A percentile compares a stretch with the other conserved stretches of the same genome.
Conservation (phyloP, 2,888 invertebrate species). For the Hipparchia sbordonii region DNA sequence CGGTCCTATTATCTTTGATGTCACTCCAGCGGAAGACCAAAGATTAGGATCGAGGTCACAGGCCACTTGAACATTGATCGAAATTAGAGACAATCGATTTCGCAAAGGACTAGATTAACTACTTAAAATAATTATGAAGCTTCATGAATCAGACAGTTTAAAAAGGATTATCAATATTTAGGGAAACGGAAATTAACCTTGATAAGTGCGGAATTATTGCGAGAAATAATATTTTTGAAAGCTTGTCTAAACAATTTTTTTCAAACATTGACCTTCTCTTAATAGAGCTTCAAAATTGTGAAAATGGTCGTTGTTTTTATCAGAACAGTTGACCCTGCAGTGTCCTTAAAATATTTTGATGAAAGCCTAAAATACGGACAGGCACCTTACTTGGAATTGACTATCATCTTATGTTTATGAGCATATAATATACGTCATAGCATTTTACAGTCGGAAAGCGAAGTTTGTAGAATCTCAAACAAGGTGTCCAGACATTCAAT, state of each 20-base stretch:
- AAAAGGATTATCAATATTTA: neutral
- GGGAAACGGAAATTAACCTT: slow-evolving; percentile 10
- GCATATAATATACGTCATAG: no score
- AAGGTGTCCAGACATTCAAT: no score
- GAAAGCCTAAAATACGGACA: no score
- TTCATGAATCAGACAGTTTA: neutral
- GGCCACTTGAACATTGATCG: slow-evolving; percentile 8
- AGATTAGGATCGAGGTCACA: slow-evolving; percentile 15
- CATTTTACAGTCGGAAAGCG: no score
- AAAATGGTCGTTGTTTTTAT: no score
- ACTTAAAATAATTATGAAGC: neutral
- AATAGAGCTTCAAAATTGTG: no score
- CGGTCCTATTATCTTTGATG: neutral
- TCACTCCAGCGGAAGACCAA: slow-evolving; percentile 1
- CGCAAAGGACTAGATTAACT: slow-evolving; percentile 7
- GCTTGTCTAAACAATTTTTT: neutral
- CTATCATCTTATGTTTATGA: no score
- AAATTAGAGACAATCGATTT: slow-evolving; percentile 5
- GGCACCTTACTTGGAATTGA: no score
- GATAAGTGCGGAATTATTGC: neutral
- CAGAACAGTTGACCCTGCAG: no score
- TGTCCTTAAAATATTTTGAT: no score
- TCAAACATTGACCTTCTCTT: neutral
- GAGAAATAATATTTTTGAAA: slow-evolving; percentile 1
- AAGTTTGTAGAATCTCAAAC: no score